Evolutionary conservation across 2,113 vertebrate genomes (phyloP), one percentile per base, ranked within the genome.

Genomic region (Mystacornis crossleyi): DNA sequence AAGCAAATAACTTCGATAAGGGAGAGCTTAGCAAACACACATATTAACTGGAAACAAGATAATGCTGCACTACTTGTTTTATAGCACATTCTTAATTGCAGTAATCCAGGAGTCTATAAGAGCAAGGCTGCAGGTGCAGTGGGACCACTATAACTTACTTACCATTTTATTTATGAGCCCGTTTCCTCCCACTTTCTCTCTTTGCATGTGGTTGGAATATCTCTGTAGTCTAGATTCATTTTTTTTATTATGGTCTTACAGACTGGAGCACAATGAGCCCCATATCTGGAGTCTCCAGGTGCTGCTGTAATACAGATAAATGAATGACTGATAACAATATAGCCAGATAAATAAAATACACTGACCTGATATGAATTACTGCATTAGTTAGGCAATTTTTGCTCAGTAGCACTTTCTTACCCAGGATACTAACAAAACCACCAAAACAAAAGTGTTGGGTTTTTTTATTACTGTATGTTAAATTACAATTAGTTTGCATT

Each of bases 11-110:
- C 55, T 62, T 33, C n/a, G 75, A 90, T 81, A 58, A 74, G 55
- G 25, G 70, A 70, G 51, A 85, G 34, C 51, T 94, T 88, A 86
- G 67, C 60, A 86, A 93, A 54, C 40, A 75, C n/a, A 40, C 18
- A 40, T 81, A 93, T 81, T 87, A 94, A 36, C 82, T 86, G 24
- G 91, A 86, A 96, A 86, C 64, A 93, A 93, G 79, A 67, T 78
- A 95, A 94, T 5, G 1, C n/a, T 53, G 71, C 34, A 28, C 81
- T 86, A 58, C 66, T 23, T 62, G 48, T 42, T 88, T 90, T 70
- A 88, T 50, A 82, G 81, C 50, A 57, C 33, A 8, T 69, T 77
- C 42, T 93, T 90, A 94, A 91, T 54, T 82, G 87, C 71, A 81
- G 71, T 60, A 88, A 88, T 83, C 10, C 40, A 65, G 54, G 67